Evolutionary conservation across 2,888 invertebrate species (phyloP), one percentile per base, ranked within the genome.

Genomic region (Andrena minutula): DNA sequence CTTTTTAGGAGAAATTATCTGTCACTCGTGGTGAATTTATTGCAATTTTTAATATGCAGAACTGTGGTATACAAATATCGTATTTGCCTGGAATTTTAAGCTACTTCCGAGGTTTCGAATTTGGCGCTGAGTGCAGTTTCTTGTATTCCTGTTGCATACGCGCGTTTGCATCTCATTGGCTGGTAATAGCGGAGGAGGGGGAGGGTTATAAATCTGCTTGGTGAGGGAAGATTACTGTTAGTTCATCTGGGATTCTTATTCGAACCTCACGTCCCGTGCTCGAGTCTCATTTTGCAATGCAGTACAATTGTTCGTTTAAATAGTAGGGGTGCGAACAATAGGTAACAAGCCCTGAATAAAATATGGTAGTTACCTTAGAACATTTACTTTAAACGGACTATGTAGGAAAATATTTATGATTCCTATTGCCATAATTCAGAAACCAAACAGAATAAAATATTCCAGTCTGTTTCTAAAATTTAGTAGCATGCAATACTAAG

Each of bases 191-290:
- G 64, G 23, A 23, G 56, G 5, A 20, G 35, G 41, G 28, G 28
- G 28, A 41, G 41, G 16, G 41, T 41, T 41, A 41, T 8, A 10
- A 26, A 6, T 8, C 20, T 5, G 10, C 8, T 16, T 7, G 35
- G 66, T 20, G 28, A 56, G 53, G 73, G n/a, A 66, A 73, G 56
- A n/a, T 10, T 73, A 56, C 66, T 73, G 66, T 73, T 75, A 75
- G 75, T 61, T 28, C 60, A 16, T 60, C 32, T 58, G n/a, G 16
- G 28, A 51, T 47, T 53, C 47, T 74, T 28, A 74, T 56, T 74
- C 23, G 32, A 74, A 12, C 41, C 41, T 41, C 41, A 12, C 41
- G 41, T 41, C 4, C 12, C 41, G 41, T 41, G 41, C 12, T 49
- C 10, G 8, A 61, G 32, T 71, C n/a, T 72, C 20, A 23, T 16